Percentiles rank a stretch among this genome's conserved stretches.
These are phyloP conservation scores for Zootoca vivipara DNA, from an alignment of 2,113 vertebrate species.

Conservation along the genomic window DNA sequence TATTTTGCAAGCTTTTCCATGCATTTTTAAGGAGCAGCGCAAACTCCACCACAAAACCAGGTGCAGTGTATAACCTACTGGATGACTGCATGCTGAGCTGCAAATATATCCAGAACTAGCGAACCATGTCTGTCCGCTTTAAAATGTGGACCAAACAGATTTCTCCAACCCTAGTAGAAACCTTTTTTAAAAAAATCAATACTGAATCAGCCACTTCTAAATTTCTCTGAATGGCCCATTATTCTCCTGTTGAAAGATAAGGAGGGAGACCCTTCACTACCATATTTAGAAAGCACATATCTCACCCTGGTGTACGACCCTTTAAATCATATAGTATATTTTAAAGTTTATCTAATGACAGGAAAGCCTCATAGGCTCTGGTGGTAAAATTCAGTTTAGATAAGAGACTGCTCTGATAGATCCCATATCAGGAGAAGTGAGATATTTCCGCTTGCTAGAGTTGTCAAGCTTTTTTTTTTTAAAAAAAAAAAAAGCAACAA, in stretches of 20 bases:
- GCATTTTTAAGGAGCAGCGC: neutral
- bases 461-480: neutral
- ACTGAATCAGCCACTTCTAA: neutral
- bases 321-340: neutral
- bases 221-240: slow-evolving; percentile 1
- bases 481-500: neutral
- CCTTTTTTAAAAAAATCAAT: neutral
- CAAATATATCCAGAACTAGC: neutral
- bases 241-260: neutral
- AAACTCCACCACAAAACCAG: neutral
- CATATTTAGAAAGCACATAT: neutral
- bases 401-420: neutral
- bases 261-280: neutral
- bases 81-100: neutral
- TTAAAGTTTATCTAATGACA: neutral
- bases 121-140: neutral
- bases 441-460: slow-evolving; percentile 1
- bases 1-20: neutral
- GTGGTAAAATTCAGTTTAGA: neutral
- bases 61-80: neutral
- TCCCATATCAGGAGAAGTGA: neutral
- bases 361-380: neutral
- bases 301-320: neutral
- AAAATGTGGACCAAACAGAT: neutral
- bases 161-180: neutral